Percentiles rank a stretch among this genome's conserved stretches.
phyloP scores from a whole-genome alignment of 2,797 vertebrate species.

The Diceros bicornis region DNA sequence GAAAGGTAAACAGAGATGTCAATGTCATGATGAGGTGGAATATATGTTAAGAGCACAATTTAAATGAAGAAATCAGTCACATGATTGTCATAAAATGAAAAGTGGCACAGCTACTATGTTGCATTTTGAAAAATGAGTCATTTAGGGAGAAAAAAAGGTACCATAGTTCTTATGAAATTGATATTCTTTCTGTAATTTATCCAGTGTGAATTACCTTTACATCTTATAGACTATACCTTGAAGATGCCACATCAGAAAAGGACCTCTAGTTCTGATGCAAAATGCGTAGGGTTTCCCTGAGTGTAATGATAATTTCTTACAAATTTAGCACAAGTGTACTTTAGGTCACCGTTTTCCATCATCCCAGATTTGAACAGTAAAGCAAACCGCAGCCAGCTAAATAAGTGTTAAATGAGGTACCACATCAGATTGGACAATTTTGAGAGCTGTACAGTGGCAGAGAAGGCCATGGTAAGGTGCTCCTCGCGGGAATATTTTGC shows the following conservation, averaged over 20 bases:
- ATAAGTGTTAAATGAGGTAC: conserved; percentile 75
- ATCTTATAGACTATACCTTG: not conserved
- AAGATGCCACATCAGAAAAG: not conserved
- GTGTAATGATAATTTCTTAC: conserved; percentile 9
- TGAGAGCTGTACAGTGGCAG: conserved; percentile 58
- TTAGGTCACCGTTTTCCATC: not conserved
- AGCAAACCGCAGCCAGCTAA: not conserved
- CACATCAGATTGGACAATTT: conserved; percentile 56
- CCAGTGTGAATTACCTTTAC: not conserved
- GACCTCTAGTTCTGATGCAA: not conserved
- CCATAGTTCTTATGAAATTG: not conserved
- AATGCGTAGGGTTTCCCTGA: conserved; percentile 56
- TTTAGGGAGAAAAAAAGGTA: not conserved
- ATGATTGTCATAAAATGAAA: not conserved
- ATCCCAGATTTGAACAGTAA: conserved; percentile 30
- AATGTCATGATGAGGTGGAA: not conserved
- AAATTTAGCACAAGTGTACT: not conserved
- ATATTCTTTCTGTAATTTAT: not conserved
- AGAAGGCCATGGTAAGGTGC: conserved; percentile 72
- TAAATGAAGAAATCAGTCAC: not conserved
- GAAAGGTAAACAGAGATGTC: not conserved
- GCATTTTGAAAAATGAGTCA: not conserved
- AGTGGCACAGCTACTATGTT: not conserved
- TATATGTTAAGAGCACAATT: not conserved
- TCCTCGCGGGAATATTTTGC: conserved; percentile 75